Evolutionary conservation across 2,888 invertebrate genomes (phyloP), one percentile per base, ranked within the genome.

Genomic region (Platerodrilus igneus): DNA sequence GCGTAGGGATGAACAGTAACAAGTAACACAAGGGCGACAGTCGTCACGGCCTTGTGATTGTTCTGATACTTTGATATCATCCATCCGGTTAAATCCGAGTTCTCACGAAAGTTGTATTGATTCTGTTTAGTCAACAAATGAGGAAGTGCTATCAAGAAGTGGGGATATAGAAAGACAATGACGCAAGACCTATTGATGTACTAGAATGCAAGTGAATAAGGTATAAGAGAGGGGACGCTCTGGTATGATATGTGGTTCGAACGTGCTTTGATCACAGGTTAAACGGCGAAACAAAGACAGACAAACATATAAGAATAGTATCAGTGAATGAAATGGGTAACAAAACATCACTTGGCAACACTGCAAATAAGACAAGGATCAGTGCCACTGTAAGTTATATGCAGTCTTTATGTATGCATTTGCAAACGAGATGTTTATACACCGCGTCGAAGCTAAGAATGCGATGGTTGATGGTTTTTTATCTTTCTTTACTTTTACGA

Each of bases 341-440:
- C 31, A 32, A 41, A 37, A 32, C 36, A 37, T 41, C 28, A 37
- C 45, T 34, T 50, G 59, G 58, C 60, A 59, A 59, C 59, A 45
- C 42, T 39, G 55, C 47, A 45, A 40, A 45, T 49, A 53, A 58
- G 58, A 60, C 59, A 59, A 61, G 60, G 61, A 62, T 62, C 62
- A 57, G 58, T 59, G 59, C 57, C 61, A 60, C 60, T 57, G 60
- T 60, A 60, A 62, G 58, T 62, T 62, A 62, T 60, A 62, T 59
- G 59, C 59, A 58, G 57, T 58, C 58, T 58, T 58, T 60, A 56
- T 58, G 59, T 58, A 58, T 60, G 62, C 62, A 61, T 61, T 62
- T 60, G 62, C 60, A 60, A 63, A 61, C 62, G 62, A 63, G 62
- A 61, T 63, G 61, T 63, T 62, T 63, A 58, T 58, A 58, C 58